These are phyloP conservation scores for Prosapia bicincta DNA, from an alignment of 2,888 invertebrate genomes.

Conservation along the genomic window DNA sequence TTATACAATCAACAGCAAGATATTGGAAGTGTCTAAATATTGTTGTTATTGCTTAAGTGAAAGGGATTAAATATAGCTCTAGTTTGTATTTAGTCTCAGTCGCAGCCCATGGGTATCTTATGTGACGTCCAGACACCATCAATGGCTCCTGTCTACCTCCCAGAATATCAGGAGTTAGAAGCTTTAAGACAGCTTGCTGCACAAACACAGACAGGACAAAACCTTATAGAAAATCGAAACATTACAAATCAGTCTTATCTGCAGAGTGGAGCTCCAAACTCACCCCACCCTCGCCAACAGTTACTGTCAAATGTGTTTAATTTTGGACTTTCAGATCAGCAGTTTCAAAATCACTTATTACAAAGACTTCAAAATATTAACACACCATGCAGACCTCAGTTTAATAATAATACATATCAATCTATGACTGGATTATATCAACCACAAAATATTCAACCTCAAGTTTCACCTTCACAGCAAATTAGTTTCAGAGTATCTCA, in stretches of 20 bases:
- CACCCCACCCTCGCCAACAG: conserved; percentile 22
- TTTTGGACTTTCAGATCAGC: conserved; percentile 41
- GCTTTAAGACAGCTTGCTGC: conserved; percentile 37
- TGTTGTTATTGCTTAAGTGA: neutral
- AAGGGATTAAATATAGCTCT: neutral
- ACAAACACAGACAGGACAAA: conserved; percentile 12
- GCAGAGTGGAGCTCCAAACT: conserved; percentile 23
- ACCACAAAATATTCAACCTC: conserved; percentile 43
- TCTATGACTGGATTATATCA: conserved; percentile 21
- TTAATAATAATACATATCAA: conserved; percentile 20
- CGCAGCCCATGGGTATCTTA: conserved; percentile 11
- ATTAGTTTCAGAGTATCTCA: conserved; percentile 57
- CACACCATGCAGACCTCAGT: conserved; percentile 9
- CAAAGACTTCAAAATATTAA: conserved; percentile 52
- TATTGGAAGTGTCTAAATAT: neutral
- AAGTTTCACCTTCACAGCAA: conserved; percentile 43
- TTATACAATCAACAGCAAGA: no score
- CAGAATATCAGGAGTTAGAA: conserved; percentile 42
- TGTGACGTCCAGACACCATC: conserved; percentile 24
- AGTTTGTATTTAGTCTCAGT: conserved; percentile 2
- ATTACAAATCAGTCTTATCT: conserved; percentile 22
- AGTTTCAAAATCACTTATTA: conserved; percentile 51
- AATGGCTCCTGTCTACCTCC: conserved; percentile 38
- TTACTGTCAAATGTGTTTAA: conserved; percentile 33
- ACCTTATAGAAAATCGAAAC: conserved; percentile 24